Base-by-base conservation (phyloP, 1,140 invertebrate species). In the Orchesella cincta region DNA sequence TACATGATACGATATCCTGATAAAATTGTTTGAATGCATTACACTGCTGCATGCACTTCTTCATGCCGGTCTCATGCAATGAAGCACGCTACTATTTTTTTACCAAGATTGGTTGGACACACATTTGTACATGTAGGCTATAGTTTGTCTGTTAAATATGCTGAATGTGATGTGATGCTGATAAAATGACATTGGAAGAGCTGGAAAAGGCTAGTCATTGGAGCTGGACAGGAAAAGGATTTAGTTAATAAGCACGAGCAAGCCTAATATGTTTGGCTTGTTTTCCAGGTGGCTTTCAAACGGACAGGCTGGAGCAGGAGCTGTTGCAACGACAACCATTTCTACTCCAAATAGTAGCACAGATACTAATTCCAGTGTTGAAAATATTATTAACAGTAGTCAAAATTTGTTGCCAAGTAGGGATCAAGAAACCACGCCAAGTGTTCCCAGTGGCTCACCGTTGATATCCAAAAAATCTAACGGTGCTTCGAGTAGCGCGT, bases 201-300 rank as follows among this genome's bases (percentile, higher is more conserved):
- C n/a, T n/a, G n/a, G n/a, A n/a, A n/a, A n/a, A n/a, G n/a, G n/a
- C n/a, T n/a, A n/a, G n/a, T n/a, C n/a, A n/a, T n/a, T n/a, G n/a
- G n/a, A n/a, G n/a, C n/a, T n/a, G n/a, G n/a, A n/a, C 3, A n/a
- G n/a, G 62, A 67, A 33, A 67, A 67, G 8, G 31, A 29, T n/a
- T 67, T n/a, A 67, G 62, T 67, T 33, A 29, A 67, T 2, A 67
- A 33, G 31, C 33, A 29, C 3, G 29, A 2, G 31, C 62, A 67
- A 28, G 31, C 36, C 70, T 35, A 52, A 71, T 75, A 14, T 26
- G 35, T 51, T 73, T 39, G 35, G 71, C 35, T 73, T 81, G 73
- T 81, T 81, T 71, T 81, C 80, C 78, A 81, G 80, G 80, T 81
- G 80, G 80, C 54, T 81, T 75, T 57, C 62, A 23, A 79, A 79